Percentiles rank a stretch among this genome's conserved stretches.
Evolutionary conservation across 2,888 invertebrate species (phyloP).

Genomic region (Tenodera sinensis): DNA sequence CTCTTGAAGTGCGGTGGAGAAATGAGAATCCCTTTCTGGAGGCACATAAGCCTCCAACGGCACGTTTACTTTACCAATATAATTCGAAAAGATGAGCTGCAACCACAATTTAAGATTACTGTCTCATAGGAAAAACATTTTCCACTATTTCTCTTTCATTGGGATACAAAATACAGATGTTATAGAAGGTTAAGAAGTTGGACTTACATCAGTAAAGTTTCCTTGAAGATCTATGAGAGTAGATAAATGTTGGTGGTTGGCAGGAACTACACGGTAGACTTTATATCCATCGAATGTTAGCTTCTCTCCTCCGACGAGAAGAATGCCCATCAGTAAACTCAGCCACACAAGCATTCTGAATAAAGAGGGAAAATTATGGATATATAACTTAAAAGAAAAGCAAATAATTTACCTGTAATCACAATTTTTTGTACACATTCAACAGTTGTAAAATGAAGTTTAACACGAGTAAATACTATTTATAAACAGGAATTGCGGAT

Average conservation of each 20-base stretch:
- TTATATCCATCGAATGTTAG: neutral
- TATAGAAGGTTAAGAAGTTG: neutral
- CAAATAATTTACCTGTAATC: too few relatives aligned
- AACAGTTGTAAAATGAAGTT: too few relatives aligned
- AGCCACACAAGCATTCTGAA: neutral
- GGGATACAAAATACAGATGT: neutral
- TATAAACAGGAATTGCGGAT: too few relatives aligned
- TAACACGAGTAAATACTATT: too few relatives aligned
- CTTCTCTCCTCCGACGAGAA: neutral
- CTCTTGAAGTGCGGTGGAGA: neutral
- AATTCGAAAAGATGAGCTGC: neutral
- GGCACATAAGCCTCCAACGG: neutral
- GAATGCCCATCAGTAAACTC: neutral
- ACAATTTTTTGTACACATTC: too few relatives aligned
- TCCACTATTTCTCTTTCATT: too few relatives aligned
- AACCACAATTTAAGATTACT: neutral
- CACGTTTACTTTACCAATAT: neutral
- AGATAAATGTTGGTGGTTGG: neutral
- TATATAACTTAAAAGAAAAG: too few relatives aligned
- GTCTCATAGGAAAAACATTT: neutral
- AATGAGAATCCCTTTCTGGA: neutral
- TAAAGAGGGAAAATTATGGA: neutral
- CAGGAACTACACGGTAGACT: neutral
- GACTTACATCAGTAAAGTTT: neutral
- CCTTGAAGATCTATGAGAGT: neutral